phyloP scores from a whole-genome alignment of 2,797 vertebrate genomes.

The Pelochelys cantorii region DNA sequence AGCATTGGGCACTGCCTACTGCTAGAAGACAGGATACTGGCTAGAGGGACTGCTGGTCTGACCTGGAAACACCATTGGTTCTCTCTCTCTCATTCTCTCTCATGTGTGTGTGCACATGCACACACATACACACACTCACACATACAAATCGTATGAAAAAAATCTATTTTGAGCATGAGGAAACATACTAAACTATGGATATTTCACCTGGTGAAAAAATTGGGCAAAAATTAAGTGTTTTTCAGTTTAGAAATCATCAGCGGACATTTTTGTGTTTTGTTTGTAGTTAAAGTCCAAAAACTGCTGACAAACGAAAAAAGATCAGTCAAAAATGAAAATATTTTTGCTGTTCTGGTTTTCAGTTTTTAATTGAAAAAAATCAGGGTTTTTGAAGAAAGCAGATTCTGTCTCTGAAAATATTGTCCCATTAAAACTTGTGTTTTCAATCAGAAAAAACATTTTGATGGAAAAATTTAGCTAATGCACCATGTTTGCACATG shows the following conservation, averaged over 20 bases:
- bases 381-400: not conserved
- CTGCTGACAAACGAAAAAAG: not conserved
- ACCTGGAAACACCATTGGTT: not conserved
- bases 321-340: not conserved
- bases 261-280: not conserved
- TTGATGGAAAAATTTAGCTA: not conserved
- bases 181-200: not conserved
- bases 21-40: not conserved
- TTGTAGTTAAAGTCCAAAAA: not conserved
- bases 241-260: not conserved
- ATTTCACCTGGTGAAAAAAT: not conserved
- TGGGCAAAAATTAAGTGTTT: not conserved
- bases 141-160: fast-evolving
- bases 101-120: no score
- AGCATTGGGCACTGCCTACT: not conserved
- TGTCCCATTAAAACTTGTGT: not conserved
- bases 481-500: not conserved
- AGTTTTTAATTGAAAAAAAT: not conserved
- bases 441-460: not conserved
- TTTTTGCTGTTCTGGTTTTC: not conserved
- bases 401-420: not conserved
- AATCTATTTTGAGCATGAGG: not conserved
- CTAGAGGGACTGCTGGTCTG: not conserved
- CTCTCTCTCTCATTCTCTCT: not conserved
- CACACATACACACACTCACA: not conserved